phyloP scores from a whole-genome alignment of 1,140 invertebrate species.

The Nebria ingens region DNA sequence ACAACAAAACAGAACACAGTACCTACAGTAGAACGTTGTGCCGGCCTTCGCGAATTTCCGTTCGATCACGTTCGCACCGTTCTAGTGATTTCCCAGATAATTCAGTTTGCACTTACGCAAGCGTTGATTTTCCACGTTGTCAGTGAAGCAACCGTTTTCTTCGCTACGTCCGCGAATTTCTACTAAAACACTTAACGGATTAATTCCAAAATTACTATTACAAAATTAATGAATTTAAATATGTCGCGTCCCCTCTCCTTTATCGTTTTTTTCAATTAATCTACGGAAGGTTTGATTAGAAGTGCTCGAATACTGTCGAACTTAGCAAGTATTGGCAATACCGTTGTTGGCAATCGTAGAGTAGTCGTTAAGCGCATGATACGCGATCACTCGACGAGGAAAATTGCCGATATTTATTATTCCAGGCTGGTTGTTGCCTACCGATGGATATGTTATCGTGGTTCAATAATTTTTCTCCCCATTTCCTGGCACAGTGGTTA shows the following conservation, averaged over 20 bases:
- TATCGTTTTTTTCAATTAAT: too few relatives aligned
- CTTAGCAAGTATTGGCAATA: too few relatives aligned
- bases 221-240: too few relatives aligned
- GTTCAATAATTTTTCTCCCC: neutral
- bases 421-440: neutral
- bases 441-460: neutral
- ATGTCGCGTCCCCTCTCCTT: too few relatives aligned
- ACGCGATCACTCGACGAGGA: neutral
- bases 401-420: neutral
- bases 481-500: neutral
- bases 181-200: too few relatives aligned
- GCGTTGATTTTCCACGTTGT: neutral
- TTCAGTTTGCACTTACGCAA: neutral
- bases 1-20: neutral
- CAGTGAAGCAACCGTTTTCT: neutral
- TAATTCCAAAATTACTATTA: too few relatives aligned
- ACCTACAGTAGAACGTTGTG: neutral
- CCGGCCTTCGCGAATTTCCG: neutral
- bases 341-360: neutral
- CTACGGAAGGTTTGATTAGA: too few relatives aligned
- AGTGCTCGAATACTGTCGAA: too few relatives aligned
- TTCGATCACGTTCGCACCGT: conserved; percentile 3
- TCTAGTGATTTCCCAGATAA: conserved; percentile 7
- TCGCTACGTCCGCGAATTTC: neutral
- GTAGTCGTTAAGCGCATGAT: neutral